Evolutionary conservation across 2,797 vertebrate species (phyloP).

Genomic region (Podargus strigoides): DNA sequence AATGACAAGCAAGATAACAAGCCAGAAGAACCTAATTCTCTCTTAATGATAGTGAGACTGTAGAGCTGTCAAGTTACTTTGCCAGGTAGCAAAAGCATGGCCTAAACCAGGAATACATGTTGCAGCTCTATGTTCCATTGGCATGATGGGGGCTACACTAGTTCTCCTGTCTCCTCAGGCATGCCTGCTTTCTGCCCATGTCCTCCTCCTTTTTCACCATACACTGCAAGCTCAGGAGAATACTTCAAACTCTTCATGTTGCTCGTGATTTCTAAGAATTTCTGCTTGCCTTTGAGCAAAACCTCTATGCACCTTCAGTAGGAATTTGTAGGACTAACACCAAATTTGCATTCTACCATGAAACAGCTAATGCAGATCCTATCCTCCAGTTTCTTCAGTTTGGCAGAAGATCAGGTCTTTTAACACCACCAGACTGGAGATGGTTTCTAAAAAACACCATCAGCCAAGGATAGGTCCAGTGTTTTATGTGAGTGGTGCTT

Average conservation of each 20-base stretch:
- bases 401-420: background rate
- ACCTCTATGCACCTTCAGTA: background rate
- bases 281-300: background rate
- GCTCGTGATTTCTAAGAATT: background rate
- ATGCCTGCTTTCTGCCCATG: background rate
- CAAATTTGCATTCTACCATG: background rate
- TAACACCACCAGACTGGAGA: background rate
- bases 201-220: background rate
- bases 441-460: background rate
- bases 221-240: background rate
- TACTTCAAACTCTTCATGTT: background rate
- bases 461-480: background rate
- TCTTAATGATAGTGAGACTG: background rate
- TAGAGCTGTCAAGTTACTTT: background rate
- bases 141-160: background rate
- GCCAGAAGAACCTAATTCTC: background rate
- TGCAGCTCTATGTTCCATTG: background rate
- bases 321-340: background rate
- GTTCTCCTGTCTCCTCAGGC: slow-evolving; percentile 4
- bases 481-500: background rate
- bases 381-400: background rate
- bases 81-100: background rate
- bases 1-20: background rate
- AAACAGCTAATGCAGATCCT: background rate
- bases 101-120: background rate